Conservation (phyloP, 2,797 vertebrate genomes). For the Acestrorhynchus altus region DNA sequence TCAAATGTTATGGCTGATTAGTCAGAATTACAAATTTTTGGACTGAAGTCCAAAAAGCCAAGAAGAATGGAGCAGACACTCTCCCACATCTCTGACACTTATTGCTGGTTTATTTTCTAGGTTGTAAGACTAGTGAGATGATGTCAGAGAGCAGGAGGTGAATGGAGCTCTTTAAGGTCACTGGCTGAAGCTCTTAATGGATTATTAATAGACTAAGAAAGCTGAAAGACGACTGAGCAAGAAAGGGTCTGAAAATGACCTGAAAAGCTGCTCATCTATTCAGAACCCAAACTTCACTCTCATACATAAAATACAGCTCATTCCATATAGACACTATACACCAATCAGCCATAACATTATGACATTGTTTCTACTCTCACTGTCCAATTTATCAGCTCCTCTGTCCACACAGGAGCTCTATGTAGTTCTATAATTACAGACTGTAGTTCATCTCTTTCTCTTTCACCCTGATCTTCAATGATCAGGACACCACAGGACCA, state of each 20-base stretch:
- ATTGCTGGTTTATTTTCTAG: conserved; percentile 7
- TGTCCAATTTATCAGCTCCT: too few relatives aligned
- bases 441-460: too few relatives aligned
- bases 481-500: too few relatives aligned
- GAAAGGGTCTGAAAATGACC: background rate
- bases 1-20: background rate
- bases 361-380: too few relatives aligned
- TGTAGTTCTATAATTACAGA: too few relatives aligned
- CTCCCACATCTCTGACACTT: background rate
- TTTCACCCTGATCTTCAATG: too few relatives aligned
- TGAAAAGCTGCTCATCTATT: background rate
- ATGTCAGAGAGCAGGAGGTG: conserved; percentile 27
- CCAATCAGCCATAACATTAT: too few relatives aligned
- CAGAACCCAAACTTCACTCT: background rate
- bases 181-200: conserved; percentile 37
- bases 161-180: conserved; percentile 5
- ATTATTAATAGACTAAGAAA: conserved; percentile 17
- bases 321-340: too few relatives aligned
- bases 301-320: too few relatives aligned
- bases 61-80: background rate
- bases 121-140: conserved; percentile 14
- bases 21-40: background rate
- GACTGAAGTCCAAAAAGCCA: background rate
- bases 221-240: conserved; percentile 11
- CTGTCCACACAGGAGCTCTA: too few relatives aligned